phyloP scores from a whole-genome alignment of 2,888 invertebrate genomes.

The Ichneumon xanthorius region DNA sequence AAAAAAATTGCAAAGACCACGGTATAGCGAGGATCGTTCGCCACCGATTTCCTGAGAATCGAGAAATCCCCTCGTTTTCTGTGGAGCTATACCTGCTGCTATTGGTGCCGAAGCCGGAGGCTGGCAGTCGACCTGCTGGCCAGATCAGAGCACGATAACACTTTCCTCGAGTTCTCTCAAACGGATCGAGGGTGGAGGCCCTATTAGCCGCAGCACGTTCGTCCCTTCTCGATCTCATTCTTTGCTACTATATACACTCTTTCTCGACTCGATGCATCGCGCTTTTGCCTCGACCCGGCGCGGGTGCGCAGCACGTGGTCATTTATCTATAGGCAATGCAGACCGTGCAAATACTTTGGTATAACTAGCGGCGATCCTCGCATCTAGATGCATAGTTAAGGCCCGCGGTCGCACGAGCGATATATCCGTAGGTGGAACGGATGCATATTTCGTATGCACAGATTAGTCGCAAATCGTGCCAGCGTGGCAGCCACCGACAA shows the following conservation, averaged over 20 bases:
- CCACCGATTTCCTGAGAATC: conserved; percentile 64
- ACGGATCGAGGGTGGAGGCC: conserved; percentile 60
- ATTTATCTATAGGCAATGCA: neutral
- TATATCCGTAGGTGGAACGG: neutral
- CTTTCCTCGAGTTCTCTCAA: conserved; percentile 62
- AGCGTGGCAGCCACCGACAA: neutral
- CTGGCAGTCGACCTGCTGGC: conserved; percentile 58
- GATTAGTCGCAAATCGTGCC: neutral
- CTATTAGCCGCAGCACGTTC: conserved; percentile 72
- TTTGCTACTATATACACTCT: conserved; percentile 25
- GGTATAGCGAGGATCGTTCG: conserved; percentile 37
- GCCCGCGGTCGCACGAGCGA: neutral
- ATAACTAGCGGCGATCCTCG: conserved; percentile 5
- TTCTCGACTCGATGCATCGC: neutral
- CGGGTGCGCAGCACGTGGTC: conserved; percentile 3
- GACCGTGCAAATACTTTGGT: neutral
- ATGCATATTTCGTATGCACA: neutral
- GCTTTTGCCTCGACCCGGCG: neutral
- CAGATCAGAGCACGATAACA: conserved; percentile 65
- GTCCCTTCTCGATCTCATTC: conserved; percentile 56
- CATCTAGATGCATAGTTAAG: conserved; percentile 30
- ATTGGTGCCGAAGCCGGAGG: conserved; percentile 19
- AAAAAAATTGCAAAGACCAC: conserved; percentile 15
- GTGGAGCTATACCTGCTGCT: conserved; percentile 23
- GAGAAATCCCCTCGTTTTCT: conserved; percentile 53